phyloP scores from a whole-genome alignment of 1,140 invertebrate genomes.

The Schmidtea mediterranea region DNA sequence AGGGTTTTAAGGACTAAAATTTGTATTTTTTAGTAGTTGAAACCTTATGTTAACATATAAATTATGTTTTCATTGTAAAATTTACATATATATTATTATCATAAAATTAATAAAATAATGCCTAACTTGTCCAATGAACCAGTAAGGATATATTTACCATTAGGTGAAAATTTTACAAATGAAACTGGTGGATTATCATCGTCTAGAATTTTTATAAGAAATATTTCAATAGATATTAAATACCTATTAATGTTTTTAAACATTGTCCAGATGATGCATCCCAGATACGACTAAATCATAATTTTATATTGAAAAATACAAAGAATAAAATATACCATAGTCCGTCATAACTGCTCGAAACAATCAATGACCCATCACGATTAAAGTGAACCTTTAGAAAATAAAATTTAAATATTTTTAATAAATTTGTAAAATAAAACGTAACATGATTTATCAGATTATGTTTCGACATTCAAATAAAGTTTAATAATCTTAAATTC shows the following conservation, averaged over 20 bases:
- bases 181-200: constrained; percentile 92
- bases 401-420: too few relatives aligned
- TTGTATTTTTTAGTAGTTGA: too few relatives aligned
- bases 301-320: constrained; percentile 1
- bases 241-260: constrained; percentile 50
- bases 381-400: constrained; percentile 3
- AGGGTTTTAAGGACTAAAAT: too few relatives aligned
- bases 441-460: too few relatives aligned
- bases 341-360: constrained; percentile 94
- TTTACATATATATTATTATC: too few relatives aligned
- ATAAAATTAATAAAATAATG: too few relatives aligned
- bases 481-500: too few relatives aligned
- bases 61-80: too few relatives aligned
- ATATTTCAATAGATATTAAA: neutral
- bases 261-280: constrained; percentile 95
- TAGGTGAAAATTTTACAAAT: constrained; percentile 98
- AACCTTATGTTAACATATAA: too few relatives aligned
- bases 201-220: too few relatives aligned
- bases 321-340: constrained; percentile 44
- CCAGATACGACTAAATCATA: constrained; percentile 67
- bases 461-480: too few relatives aligned
- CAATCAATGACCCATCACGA: constrained; percentile 83
- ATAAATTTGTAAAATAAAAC: too few relatives aligned
- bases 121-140: constrained; percentile 70
- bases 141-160: constrained; percentile 93